Base-by-base conservation (phyloP, 35 echinoderm and acorn worm genomes). In the Ophiothrix spiculata region DNA sequence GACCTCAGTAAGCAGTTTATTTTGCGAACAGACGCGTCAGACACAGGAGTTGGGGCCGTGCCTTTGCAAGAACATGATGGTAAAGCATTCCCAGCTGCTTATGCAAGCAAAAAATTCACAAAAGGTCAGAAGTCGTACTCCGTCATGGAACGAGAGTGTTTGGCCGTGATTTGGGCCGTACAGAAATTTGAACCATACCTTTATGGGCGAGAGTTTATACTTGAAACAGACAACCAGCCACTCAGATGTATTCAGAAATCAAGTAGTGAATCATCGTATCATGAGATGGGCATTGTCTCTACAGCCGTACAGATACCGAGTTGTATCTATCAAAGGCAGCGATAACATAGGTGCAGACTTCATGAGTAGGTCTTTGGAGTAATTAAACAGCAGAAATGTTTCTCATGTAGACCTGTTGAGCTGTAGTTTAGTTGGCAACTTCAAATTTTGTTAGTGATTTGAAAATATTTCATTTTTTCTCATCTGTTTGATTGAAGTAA, bases 211-310 rank as follows among this genome's bases (percentile, higher is more conserved):
- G 40, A 85, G 64, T 90, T 90, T 32, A 74, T 85, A 8, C 40
- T 90, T 17, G 37, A 90, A 64, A 85, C 74, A 3, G 88, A 90
- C 39, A 81, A 90, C 37, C 69, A 86, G 23, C 88, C 81, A 25
- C 78, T 90, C 10, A 37, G 23, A 23, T 86, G 39, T 28, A 46
- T 86, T 54, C 64, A 56, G 19, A 73, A 76, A 34, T 45, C 87
- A 12, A 63, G 38, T 85, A 15, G 37, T 32, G 56, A 90, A 90
- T 75, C 36, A 73, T 54, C 29, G 82, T 25, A 40, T 90, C 21
- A 90, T 90, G 88, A 35, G 88, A 38, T 90, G 82, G 88, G 88
- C 88, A n/a, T 49, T 90, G 36, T 36, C 41, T 14, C 60, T 90
- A 69, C 88, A 90, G 40, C 81, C 64, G 19, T 90, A 75, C 73